phyloP scores from a whole-genome alignment of 2,888 invertebrate genomes.

The Cheilosia scutellata region DNA sequence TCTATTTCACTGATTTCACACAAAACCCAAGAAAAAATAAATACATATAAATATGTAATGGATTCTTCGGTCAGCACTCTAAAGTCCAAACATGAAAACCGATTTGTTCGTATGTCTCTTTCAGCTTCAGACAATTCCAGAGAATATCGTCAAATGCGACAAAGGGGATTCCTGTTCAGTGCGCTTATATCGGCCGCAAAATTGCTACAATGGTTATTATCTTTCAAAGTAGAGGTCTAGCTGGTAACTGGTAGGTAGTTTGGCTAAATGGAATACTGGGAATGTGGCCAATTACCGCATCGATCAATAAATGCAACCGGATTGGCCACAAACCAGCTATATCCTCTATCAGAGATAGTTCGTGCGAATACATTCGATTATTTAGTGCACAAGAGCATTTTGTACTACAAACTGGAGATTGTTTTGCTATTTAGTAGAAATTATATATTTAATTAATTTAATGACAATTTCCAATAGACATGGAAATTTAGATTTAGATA shows the following conservation, averaged over 20 bases:
- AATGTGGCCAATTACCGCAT: constrained; percentile 41
- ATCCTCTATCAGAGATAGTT: not conserved
- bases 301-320: constrained; percentile 29
- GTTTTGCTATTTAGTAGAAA: too few species aligned
- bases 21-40: too few species aligned
- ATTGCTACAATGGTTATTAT: constrained; percentile 10
- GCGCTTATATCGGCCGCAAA: constrained; percentile 25
- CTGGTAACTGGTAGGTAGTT: not conserved
- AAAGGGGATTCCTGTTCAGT: constrained; percentile 12
- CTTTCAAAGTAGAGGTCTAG: not conserved
- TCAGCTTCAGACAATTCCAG: not conserved
- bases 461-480: too few species aligned
- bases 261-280: constrained; percentile 30
- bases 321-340: constrained; percentile 40
- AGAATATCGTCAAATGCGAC: not conserved
- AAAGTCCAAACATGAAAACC: too few species aligned
- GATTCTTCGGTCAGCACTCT: too few species aligned
- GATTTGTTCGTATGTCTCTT: too few species aligned
- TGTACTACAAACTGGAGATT: too few species aligned
- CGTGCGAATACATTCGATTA: constrained; percentile 9
- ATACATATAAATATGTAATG: too few species aligned
- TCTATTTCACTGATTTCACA: too few species aligned
- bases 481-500: too few species aligned
- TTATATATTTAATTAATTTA: too few species aligned
- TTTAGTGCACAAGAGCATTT: too few species aligned